Base-by-base conservation (phyloP, 2,888 invertebrate species). In the Idaea biselata region DNA sequence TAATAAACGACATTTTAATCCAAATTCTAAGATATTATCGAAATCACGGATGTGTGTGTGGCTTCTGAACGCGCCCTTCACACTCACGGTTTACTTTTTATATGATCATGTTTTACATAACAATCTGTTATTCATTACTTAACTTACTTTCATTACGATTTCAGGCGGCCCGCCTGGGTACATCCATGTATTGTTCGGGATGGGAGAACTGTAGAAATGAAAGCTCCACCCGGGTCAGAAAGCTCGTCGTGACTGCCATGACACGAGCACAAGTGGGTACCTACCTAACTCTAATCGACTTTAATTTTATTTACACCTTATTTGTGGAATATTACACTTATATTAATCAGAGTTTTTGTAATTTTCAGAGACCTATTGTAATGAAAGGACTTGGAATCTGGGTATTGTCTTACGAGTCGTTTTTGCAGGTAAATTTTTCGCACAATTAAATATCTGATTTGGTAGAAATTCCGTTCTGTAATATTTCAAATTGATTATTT, bases 151-250 rank as follows among this genome's bases (percentile, higher is more conserved):
- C n/a, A 7, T 18, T 56, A 18, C 11, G 16, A 55, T 56, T 56
- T 58, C 65, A 77, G 80, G 81, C 82, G 0, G 73, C 78, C 0
- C 67, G 70, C 2, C 58, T 87, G 16, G 68, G 78, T 14, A 77
- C 77, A 11, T 81, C 87, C 0, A 83, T 87, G 63, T 83, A 76
- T 60, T 63, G 61, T 16, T 83, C 83, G 0, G 83, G 83, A 0
- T 83, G 83, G 83, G 62, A 80, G 17, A 67, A 81, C 66, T 79
- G 78, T 63, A 69, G 58, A 4, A 71, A 73, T 0, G 44, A 44
- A 14, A 64, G 72, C 6, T 69, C 76, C 0, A 14, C 58, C 1
- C 72, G 75, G 0, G 18, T 80, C 44, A 70, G 82, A 55, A 75
- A 70, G 33, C 61, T 81, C 11, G 60, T 80, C 1, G 65, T 71